These are phyloP conservation scores for Craseonycteris thonglongyai DNA, from an alignment of 2,113 vertebrate species.

Conservation along the genomic window DNA sequence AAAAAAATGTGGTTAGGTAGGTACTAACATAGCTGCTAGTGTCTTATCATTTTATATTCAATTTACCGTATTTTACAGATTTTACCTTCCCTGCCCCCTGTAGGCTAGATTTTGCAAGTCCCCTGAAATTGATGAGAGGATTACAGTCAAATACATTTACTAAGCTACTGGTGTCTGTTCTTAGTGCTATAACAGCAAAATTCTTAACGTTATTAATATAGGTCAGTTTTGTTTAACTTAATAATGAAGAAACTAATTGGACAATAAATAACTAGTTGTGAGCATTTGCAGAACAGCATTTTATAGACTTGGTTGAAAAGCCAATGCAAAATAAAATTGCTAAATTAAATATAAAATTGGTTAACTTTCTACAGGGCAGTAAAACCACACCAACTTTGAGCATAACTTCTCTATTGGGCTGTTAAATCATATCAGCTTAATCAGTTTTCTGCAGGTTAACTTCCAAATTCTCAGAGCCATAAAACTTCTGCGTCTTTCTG, in stretches of 20 bases:
- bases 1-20: neutral
- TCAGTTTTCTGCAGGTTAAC: neutral
- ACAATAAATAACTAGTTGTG: neutral
- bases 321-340: neutral
- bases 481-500: neutral
- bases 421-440: neutral
- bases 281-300: neutral
- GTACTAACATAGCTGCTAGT: neutral
- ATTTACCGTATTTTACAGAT: neutral
- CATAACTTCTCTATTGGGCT: neutral
- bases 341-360: neutral
- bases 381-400: neutral
- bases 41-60: neutral
- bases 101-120: neutral
- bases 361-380: neutral
- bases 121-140: neutral
- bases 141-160: neutral
- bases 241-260: neutral
- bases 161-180: neutral
- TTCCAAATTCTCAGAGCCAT: neutral
- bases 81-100: neutral
- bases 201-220: conserved; percentile 16
- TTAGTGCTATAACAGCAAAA: neutral
- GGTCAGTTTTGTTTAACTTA: neutral
- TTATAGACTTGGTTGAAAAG: neutral